Evolutionary conservation across 2,888 invertebrate genomes (phyloP), one percentile per base, ranked within the genome.

Genomic region (Nemotelus pantherinus): DNA sequence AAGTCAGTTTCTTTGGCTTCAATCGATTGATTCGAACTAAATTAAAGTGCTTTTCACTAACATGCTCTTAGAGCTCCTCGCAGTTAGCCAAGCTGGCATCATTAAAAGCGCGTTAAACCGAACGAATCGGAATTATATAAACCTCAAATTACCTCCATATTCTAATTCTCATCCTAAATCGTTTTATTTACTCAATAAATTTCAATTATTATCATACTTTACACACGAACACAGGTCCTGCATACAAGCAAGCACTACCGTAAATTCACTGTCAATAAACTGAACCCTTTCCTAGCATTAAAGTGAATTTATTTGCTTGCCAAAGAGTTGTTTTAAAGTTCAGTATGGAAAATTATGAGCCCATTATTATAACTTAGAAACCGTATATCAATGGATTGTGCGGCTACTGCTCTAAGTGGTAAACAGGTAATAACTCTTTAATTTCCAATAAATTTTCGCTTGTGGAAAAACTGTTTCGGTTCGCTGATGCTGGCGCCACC

Each of bases 361-460:
- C 50, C 68, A 65, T 50, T 68, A 68, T 50, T 50, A 68, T 39
- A 6, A 47, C 68, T 47, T 44, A 6, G 50, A 50, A 39, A 53
- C 50, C 53, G 44, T 68, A 68, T 68, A 68, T 68, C 68, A 68
- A 68, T 48, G 41, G 50, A 53, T 50, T 53, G 25, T 25, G 25
- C 25, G 25, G 50, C 68, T 68, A 68, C 48, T 43, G 63, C 68
- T 39, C 68, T 68, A 68, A 68, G 68, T 68, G 68, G 50, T 68
- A 68, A 68, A 68, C 68, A 68, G 68, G 68, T 68, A 68, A 68
- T 68, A 68, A 68, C 68, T 68, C 68, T 68, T 68, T 48, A 68
- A 68, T 68, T 68, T 68, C 68, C 68, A 68, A 68, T 68, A 68
- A 68, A 68, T 68, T 68, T 68, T 68, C 68, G 25, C 67, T 39